phyloP scores from a whole-genome alignment of 2,113 vertebrate species.

The Grammomys dolichurus region DNA sequence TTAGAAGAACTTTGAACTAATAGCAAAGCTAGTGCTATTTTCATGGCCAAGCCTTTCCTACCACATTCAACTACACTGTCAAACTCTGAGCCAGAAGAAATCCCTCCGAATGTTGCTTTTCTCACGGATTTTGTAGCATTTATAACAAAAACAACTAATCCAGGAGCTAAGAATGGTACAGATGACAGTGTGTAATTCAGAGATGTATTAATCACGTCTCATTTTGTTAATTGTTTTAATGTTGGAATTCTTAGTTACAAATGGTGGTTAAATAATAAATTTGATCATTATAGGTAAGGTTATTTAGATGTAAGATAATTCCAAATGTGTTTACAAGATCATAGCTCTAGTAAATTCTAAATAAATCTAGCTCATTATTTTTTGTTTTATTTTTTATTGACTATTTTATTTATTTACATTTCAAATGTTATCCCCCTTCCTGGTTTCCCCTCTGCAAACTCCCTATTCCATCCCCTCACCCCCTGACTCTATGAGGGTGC shows the following conservation, averaged over 20 bases:
- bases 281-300: conserved; percentile 51
- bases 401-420: too few species aligned
- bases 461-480: too few species aligned
- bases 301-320: conserved; percentile 54
- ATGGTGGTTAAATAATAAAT: conserved; percentile 37
- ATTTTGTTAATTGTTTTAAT: conserved; percentile 51
- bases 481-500: too few species aligned
- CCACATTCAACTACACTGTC: too few species aligned
- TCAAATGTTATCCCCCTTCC: too few species aligned
- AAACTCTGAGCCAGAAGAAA: not conserved
- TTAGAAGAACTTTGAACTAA: not conserved
- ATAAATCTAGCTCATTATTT: conserved; percentile 42
- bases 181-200: not conserved
- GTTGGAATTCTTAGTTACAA: conserved; percentile 27
- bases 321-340: conserved; percentile 63
- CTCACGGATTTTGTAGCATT: too few species aligned
- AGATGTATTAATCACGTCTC: not conserved
- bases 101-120: not conserved
- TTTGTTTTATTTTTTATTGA: conserved; percentile 52
- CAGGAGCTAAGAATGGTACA: not conserved
- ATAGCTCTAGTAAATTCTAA: conserved; percentile 53
- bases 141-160: not conserved
- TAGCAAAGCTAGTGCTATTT: not conserved
- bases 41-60: not conserved
- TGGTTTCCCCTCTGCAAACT: too few species aligned